Base-by-base conservation (phyloP, 2,113 vertebrate species). In the Fregetta grallaria region DNA sequence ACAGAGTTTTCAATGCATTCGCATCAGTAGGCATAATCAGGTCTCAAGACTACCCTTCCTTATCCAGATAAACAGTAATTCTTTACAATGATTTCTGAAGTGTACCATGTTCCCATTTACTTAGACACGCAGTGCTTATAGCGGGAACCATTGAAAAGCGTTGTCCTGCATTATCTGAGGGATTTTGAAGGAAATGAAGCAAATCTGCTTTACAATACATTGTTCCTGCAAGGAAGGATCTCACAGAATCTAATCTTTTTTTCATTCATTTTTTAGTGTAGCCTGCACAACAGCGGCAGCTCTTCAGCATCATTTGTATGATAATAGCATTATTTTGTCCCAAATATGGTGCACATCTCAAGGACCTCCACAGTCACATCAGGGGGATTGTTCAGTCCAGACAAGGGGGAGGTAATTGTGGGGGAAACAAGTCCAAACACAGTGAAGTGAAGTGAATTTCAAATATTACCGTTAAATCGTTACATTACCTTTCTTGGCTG, bases 101-200 rank as follows among this genome's bases (percentile, higher is more conserved):
- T 95, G 93, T 95, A 90, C 95, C 90, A 95, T 94, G 94, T 93
- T 97, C 65, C 94, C 92, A 92, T 97, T 97, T 97, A 92, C 85
- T 96, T 75, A 94, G 84, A 93, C 82, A 94, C 12, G 14, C 67
- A 95, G 91, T 42, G 55, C 76, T 93, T 96, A 78, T n/a, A 97
- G 79, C 65, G 78, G 94, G 90, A 82, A 85, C 74, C 78, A 65
- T 89, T 90, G 91, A 96, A 84, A 85, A 83, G 94, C 36, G 63
- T 91, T 94, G 78, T 70, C 55, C 91, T 88, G 58, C 79, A 89
- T 92, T 96, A 97, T 95, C 87, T 74, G 90, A 95, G 65, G 91
- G 91, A 97, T 97, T 97, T 92, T 86, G 80, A 97, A 97, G 95
- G 96, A 87, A 97, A 97, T 93, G 88, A 95, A 97, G 94, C 84